Base-by-base conservation (phyloP, 2,888 invertebrate species). In the Protonemura montana region DNA sequence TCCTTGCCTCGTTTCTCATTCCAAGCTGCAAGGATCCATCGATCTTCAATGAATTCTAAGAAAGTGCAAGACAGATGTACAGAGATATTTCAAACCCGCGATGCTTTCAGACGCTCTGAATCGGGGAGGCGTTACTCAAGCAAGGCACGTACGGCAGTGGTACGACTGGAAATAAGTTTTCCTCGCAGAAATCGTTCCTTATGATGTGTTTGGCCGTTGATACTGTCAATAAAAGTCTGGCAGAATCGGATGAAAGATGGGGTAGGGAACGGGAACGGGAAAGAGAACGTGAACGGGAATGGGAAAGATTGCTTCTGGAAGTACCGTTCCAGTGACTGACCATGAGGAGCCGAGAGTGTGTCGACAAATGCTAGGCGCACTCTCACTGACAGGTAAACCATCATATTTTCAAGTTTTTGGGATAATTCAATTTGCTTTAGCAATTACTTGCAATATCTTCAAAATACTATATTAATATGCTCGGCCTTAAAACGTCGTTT, bases 191-290 rank as follows among this genome's bases (percentile, higher is more conserved):
- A 59, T 59, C 59, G 59, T 59, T 59, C 21, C 59, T 59, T 59
- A 59, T 59, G 59, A 59, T 81, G 25, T 81, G 81, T 81, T 81
- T n/a, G 10, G 29, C 29, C 30, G 81, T 30, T 81, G 81, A 81
- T 81, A 81, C 81, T 81, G 30, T 27, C 81, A 81, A 81, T 81
- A 81, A 81, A 81, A 30, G 81, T 81, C 81, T 81, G 81, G 78
- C 28, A 81, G 29, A 30, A 59, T 29, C 81, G 30, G 81, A 81
- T 27, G 81, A 81, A 30, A 30, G 81, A 81, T 81, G 59, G 59
- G 59, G 59, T 59, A 21, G 35, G 35, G 10, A 35, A 80, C 26
- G 80, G 26, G 80, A 26, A 80, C 16, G 80, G 28, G 27, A 80
- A 80, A 1, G 80, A 25, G 27, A 80, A 30, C 30, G 81, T 29